phyloP scores from a whole-genome alignment of 1,140 invertebrate genomes.

The Andricus grossulariae region DNA sequence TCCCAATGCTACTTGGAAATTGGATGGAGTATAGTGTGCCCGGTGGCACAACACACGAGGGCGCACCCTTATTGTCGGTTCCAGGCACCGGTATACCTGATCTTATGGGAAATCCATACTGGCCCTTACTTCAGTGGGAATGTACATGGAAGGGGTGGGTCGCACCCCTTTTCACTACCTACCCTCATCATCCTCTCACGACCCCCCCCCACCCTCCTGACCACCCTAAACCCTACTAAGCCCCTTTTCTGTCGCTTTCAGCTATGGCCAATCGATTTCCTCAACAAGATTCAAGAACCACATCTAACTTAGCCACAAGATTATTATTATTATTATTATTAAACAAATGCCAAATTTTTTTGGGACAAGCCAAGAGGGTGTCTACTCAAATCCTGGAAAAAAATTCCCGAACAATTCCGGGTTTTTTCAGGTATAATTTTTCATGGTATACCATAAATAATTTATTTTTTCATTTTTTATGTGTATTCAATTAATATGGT shows the following conservation, averaged over 20 bases:
- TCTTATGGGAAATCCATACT: constrained; percentile 74
- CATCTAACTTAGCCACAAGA: background rate
- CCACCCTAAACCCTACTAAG: constrained; percentile 29
- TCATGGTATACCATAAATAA: too few species aligned
- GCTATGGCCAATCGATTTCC: constrained; percentile 2
- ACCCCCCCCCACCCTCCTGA: constrained; percentile 33
- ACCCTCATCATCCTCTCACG: constrained; percentile 41
- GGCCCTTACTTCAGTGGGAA: constrained; percentile 58
- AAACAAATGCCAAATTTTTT: too few species aligned
- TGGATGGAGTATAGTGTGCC: constrained; percentile 55
- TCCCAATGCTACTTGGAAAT: constrained; percentile 44
- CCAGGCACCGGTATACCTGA: constrained; percentile 69
- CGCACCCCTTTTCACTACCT: constrained; percentile 39
- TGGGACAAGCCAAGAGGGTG: too few species aligned
- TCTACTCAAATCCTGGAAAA: too few species aligned
- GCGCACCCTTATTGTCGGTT: constrained; percentile 69
- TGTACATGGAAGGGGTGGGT: constrained; percentile 37
- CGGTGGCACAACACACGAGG: constrained; percentile 52
- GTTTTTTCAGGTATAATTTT: too few species aligned
- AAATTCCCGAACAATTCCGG: too few species aligned
- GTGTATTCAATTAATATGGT: too few species aligned
- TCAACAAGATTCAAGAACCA: background rate
- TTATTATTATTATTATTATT: background rate
- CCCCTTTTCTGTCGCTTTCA: constrained; percentile 6
- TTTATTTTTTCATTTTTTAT: too few species aligned